Evolutionary conservation across 2,113 vertebrate genomes (phyloP), one percentile per base, ranked within the genome.

Genomic region (Eidolon helvum): DNA sequence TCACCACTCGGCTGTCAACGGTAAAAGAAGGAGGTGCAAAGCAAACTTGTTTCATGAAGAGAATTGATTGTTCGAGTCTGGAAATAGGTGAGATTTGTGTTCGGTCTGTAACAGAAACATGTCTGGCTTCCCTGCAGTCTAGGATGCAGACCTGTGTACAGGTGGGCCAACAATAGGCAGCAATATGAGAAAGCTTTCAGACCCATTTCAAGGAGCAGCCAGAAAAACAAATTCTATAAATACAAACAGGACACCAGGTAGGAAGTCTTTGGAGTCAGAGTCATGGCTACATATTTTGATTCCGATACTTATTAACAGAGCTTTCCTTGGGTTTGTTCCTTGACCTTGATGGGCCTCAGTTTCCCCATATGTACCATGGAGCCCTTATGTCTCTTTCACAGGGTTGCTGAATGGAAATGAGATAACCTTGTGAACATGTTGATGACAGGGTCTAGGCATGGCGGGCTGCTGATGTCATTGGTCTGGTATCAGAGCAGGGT

Each of bases 401-500:
- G n/a, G 30, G 19, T 38, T 7, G 69, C 10, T 28, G 18, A 78
- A 12, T 40, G 43, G 33, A 90, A 40, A 68, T 2, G 28, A 45
- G 77, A n/a, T 19, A 40, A 82, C 5, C 7, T 43, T 35, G n/a
- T 1, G 7, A 12, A 43, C 5, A 2, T 10, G 33, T n/a, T 2
- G 0, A 3, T 4, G 22, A 71, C 8, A 5, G 11, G 61, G 19
- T 28, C 10, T 6, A 35, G 22, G 33, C 7, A 7, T 0, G 40
- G 11, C 5, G 30, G 66, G 10, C 33, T 5, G 10, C 22, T 43
- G 48, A 5, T 7, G 22, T 4, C 12, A 11, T 0, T 0, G 26
- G 26, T 16, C 35, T 8, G 21, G 16, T 0, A 11, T 4, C 28
- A 35, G 45, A 90, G 40, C 3, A 4, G 40, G 21, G 86, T 26